phyloP scores from a whole-genome alignment of 2,888 invertebrate species.

The Anodontia alba region DNA sequence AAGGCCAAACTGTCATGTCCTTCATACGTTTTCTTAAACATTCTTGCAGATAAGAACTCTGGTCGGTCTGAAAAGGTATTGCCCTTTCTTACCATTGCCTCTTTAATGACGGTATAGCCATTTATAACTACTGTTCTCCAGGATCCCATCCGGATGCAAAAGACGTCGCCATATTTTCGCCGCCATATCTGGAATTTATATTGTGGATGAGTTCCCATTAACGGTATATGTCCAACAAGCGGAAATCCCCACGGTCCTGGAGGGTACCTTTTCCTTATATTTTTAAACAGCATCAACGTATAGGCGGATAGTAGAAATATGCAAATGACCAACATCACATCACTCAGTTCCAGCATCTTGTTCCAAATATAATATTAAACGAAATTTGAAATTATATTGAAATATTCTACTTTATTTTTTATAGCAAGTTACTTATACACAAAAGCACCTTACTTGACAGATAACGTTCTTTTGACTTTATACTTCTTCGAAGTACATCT shows the following conservation, averaged over 20 bases:
- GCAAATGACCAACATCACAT: no score
- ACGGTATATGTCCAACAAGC: slow-evolving; percentile 63
- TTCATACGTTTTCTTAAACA: slow-evolving; percentile 19
- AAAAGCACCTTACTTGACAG: no score
- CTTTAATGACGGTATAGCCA: slow-evolving; percentile 51
- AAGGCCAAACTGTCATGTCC: slow-evolving; percentile 33
- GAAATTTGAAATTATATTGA: no score
- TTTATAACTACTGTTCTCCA: slow-evolving; percentile 60
- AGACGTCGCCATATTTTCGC: slow-evolving; percentile 61
- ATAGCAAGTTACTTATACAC: no score
- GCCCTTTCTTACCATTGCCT: slow-evolving; percentile 41
- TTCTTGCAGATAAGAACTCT: slow-evolving; percentile 35
- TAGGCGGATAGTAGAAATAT: no score
- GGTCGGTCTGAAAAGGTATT: slow-evolving; percentile 60
- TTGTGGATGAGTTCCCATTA: slow-evolving; percentile 48
- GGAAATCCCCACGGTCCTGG: slow-evolving; percentile 65
- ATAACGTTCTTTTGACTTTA: no score
- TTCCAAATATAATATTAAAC: no score
- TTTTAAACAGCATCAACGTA: no score
- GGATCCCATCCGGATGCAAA: slow-evolving; percentile 57
- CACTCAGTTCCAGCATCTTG: no score
- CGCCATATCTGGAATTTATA: slow-evolving; percentile 49
- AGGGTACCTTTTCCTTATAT: slow-evolving; percentile 17
- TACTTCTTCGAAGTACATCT: no score
- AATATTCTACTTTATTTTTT: no score